Evolutionary conservation across 2,888 invertebrate species (phyloP).

Genomic region (Luperina nickerlii): DNA sequence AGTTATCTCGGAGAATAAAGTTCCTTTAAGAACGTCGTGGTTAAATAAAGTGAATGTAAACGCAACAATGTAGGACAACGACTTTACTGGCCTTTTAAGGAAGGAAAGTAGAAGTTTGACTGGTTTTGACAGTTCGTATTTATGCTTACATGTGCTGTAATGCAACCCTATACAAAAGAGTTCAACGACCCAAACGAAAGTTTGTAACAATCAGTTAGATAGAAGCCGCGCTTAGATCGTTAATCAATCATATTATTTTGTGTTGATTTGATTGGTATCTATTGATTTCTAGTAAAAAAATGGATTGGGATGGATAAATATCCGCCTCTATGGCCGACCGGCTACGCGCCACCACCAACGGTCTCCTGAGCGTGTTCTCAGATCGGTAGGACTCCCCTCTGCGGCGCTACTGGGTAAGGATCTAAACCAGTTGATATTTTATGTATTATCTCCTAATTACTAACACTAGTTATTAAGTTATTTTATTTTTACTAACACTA

Average conservation of each 20-base stretch:
- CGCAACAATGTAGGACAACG: background rate
- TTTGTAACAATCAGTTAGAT: background rate
- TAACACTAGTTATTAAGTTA: too few relatives aligned
- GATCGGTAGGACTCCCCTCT: too few relatives aligned
- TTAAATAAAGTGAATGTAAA: constrained; percentile 10
- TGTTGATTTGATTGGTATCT: background rate
- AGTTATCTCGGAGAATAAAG: background rate
- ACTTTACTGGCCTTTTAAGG: background rate
- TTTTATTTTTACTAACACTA: too few relatives aligned
- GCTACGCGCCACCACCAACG: too few relatives aligned
- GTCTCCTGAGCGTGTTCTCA: too few relatives aligned
- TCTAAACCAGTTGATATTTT: too few relatives aligned
- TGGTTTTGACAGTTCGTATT: background rate
- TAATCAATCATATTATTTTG: background rate
- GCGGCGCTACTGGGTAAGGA: too few relatives aligned
- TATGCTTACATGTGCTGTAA: background rate
- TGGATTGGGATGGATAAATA: too few relatives aligned
- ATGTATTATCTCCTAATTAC: too few relatives aligned
- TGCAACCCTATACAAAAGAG: background rate
- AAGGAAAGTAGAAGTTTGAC: background rate
- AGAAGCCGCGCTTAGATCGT: background rate
- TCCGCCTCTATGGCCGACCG: too few relatives aligned
- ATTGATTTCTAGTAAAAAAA: too few relatives aligned
- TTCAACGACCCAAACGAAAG: background rate
- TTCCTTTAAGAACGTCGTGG: background rate